A percentile compares a stretch with the other conserved stretches of the same genome.
phyloP scores from a whole-genome alignment of 64 coral and sea anemone genomes.

The Dendronephthya gigantea region DNA sequence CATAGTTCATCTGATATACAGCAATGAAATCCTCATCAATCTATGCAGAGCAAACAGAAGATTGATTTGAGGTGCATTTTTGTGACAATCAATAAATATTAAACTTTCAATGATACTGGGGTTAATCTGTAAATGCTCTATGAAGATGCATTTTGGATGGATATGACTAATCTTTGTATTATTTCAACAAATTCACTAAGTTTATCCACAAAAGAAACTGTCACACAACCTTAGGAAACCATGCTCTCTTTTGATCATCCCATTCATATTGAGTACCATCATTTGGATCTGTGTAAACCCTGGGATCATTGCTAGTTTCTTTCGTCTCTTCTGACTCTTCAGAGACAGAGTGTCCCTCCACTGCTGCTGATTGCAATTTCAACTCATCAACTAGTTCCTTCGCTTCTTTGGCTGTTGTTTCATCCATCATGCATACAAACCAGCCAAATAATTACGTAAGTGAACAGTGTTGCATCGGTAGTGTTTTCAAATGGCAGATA shows the following conservation, averaged over 20 bases:
- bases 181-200: too few species aligned
- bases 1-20: constrained; percentile 95
- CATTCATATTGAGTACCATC: constrained; percentile 66
- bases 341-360: too few species aligned
- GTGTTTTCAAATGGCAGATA: background rate
- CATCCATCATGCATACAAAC: background rate
- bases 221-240: constrained; percentile 58
- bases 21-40: constrained; percentile 98
- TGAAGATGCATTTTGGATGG: too few species aligned
- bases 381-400: constrained; percentile 14
- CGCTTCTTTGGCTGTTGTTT: background rate
- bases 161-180: too few species aligned
- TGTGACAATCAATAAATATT: too few species aligned
- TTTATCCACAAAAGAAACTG: background rate
- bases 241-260: constrained; percentile 47
- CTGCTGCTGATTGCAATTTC: background rate
- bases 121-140: too few species aligned
- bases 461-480: background rate
- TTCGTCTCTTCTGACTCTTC: background rate
- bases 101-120: too few species aligned
- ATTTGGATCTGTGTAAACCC: constrained; percentile 30
- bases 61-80: too few species aligned
- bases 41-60: constrained; percentile 3
- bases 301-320: background rate
- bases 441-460: background rate